Conservation (phyloP, 2,888 invertebrate species). For the Volucella bombylans region DNA sequence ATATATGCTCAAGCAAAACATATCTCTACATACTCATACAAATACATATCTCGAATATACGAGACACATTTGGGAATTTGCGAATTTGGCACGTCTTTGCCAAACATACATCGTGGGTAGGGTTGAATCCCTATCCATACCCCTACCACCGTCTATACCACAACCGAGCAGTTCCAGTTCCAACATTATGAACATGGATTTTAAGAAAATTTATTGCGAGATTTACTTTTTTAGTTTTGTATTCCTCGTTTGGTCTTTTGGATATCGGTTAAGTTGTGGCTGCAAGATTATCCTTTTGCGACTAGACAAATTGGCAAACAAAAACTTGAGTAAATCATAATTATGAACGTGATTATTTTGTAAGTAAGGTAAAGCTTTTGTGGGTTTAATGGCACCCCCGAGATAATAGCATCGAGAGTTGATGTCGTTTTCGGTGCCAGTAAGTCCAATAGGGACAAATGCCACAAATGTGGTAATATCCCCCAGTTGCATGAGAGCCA, state of each 20-base stretch:
- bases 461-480: not conserved
- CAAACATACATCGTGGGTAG: too few relatives aligned
- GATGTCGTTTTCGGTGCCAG: constrained; percentile 40
- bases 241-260: constrained; percentile 46
- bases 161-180: constrained; percentile 17
- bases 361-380: constrained; percentile 51
- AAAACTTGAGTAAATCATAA: constrained; percentile 71
- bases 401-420: constrained; percentile 48
- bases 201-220: constrained; percentile 69
- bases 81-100: constrained; percentile 67
- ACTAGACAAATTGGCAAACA: constrained; percentile 73
- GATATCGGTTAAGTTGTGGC: constrained; percentile 66
- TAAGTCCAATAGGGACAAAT: constrained; percentile 35
- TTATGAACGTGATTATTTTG: constrained; percentile 71
- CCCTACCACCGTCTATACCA: too few relatives aligned
- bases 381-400: constrained; percentile 52
- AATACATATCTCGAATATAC: constrained; percentile 28
- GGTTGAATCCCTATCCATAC: too few relatives aligned
- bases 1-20: constrained; percentile 16
- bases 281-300: constrained; percentile 70
- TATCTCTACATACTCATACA: not conserved
- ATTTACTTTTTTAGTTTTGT: constrained; percentile 43
- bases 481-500: constrained; percentile 33
- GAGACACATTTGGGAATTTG: constrained; percentile 59
- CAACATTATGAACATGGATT: constrained; percentile 64